Evolutionary conservation across 1,140 invertebrate genomes (phyloP), one percentile per base, ranked within the genome.

Genomic region (Pomacea maculata): DNA sequence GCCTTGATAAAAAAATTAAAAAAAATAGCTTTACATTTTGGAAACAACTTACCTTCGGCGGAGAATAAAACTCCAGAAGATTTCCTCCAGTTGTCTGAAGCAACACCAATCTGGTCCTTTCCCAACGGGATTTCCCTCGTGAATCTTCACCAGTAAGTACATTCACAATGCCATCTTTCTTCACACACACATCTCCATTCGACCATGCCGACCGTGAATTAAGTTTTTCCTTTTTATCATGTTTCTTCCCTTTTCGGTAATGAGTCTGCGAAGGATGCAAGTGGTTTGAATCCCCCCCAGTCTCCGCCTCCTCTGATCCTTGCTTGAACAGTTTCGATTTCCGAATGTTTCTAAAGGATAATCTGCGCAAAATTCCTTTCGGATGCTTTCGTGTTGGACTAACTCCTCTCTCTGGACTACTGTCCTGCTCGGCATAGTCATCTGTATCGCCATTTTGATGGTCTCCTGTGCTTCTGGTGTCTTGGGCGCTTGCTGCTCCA

Each of bases 41-140:
- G 34, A 45, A 45, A 45, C 34, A 45, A 45, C 87, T 85, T 88
- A 93, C 95, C 93, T 98, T 99, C 11, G 97, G 97, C 45, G 97
- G 97, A 25, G 96, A 96, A 92, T 98, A 99, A 92, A 99, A 98
- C 89, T 98, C 97, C 61, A 99, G 91, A 95, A 98, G 97, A 87
- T 97, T 97, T 61, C 97, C 97, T 61, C 97, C 97, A 68, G 95
- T 96, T 8, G 96, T 96, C 92, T 97, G 97, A 15, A 98, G 95
- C 64, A 99, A 91, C 1, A 95, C 95, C 75, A 99, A 91, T 84
- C 96, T 94, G 90, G 97, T 98, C 90, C 95, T 97, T 87, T 98
- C 97, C 97, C 97, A 99, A 90, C 97, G 97, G 72, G 97, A 96
- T 72, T 96, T 95, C 9, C 96, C 96, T 90, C 98, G 96, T 21